Evolutionary conservation across 2,797 vertebrate species (phyloP), one percentile per base, ranked within the genome.

Genomic region (Odontamblyopus lacepedii): DNA sequence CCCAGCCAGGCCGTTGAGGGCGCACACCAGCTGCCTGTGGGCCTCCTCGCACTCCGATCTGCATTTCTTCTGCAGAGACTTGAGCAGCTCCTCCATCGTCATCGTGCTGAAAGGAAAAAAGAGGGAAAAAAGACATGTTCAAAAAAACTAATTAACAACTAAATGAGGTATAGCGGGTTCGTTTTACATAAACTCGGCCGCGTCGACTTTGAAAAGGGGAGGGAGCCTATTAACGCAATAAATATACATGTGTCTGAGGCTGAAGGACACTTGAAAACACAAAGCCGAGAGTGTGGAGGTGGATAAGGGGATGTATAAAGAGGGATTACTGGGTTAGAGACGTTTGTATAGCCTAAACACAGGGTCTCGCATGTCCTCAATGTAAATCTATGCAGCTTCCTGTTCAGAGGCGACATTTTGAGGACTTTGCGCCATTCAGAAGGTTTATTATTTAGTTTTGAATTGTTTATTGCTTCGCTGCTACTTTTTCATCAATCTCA

Each of bases 51-150:
- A 99, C 82, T 99, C 98, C 0, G 97, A 96, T 76, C 96, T 94
- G 88, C 98, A 99, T 83, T 99, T 99, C 92, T 98, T 99, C 93
- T 98, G 98, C 90, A 99, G 88, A 41, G 97, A 98, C 78, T 96
- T 96, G 67, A 99, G 89, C 70, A 99, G 91, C 74, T 99, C 98
- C 83, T 99, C 98, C 98, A 99, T 99, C 6, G 98, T 99, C 98
- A 99, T 99, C 87, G 98, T 98, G 90, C 98, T 99, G 78, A 69
- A 60, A 55, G 41, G 32, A 35, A 38, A 38, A 38, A 2, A 35
- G 35, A 9, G 5, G 32, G 32, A 32, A 32, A 38, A 38, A 38
- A 13, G 0, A 9, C 64, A 70, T 38, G 69, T 26, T 26, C n/a
- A 78, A 13, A 79, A 12, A 62, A 82, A 30, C 74, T 69, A 68